A percentile compares a stretch with the other conserved stretches of the same genome.
These are phyloP conservation scores for Siniperca scherzeri DNA, from an alignment of 2,797 vertebrate genomes.

Conservation along the genomic window DNA sequence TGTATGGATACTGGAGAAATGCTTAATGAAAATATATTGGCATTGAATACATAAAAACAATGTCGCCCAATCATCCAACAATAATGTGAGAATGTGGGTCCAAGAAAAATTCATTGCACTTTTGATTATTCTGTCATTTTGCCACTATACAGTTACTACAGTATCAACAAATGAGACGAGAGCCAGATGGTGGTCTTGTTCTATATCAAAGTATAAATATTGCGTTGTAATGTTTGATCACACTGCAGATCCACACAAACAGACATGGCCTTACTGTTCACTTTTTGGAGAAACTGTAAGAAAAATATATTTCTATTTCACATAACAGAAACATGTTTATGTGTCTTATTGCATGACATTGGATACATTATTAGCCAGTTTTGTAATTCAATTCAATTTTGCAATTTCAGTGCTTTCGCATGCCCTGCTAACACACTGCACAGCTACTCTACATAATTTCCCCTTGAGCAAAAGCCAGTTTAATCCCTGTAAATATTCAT, in stretches of 20 bases:
- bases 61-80: not conserved
- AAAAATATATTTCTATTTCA: not conserved
- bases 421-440: constrained; percentile 17
- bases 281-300: not conserved
- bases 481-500: constrained; percentile 68
- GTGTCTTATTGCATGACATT: not conserved
- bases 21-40: not conserved
- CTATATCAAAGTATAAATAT: not conserved
- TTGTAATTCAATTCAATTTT: too few species aligned
- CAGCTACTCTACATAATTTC: constrained; percentile 48
- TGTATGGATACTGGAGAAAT: too few species aligned
- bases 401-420: too few species aligned
- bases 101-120: not conserved
- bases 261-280: not conserved
- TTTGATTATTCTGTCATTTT: not conserved
- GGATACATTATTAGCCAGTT: not conserved
- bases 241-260: not conserved
- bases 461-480: constrained; percentile 49
- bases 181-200: not conserved
- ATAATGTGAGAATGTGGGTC: not conserved
- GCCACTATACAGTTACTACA: not conserved
- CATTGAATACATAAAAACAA: not conserved
- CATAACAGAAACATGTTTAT: not conserved
- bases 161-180: not conserved
- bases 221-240: not conserved